Percentiles rank a stretch among this genome's conserved stretches.
Conservation (phyloP, 2,888 invertebrate species). For the Pachycephus smyrnensis region DNA sequence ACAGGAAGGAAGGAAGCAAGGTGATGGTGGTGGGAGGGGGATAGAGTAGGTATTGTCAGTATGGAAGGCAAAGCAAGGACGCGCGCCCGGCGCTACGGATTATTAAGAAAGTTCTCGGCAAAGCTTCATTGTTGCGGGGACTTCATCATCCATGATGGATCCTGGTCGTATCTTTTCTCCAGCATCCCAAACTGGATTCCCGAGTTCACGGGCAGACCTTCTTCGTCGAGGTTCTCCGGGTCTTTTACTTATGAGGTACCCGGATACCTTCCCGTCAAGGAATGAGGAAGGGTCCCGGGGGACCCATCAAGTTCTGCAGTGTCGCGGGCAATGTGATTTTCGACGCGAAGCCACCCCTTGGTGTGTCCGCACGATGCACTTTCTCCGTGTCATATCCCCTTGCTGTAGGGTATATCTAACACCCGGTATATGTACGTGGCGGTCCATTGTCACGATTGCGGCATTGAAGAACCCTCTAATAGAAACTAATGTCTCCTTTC, state of each 20-base stretch:
- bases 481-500: slow-evolving; percentile 12
- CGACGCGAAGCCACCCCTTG: too few relatives aligned
- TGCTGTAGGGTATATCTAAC: too few relatives aligned
- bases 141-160: slow-evolving; percentile 37
- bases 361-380: too few relatives aligned
- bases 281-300: background rate
- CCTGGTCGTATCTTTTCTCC: slow-evolving; percentile 23
- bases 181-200: background rate
- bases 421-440: too few relatives aligned
- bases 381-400: too few relatives aligned
- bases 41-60: too few relatives aligned
- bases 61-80: background rate
- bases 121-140: slow-evolving; percentile 21
- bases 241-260: too few relatives aligned
- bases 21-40: slow-evolving; percentile 11
- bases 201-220: too few relatives aligned
- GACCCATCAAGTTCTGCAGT: slow-evolving; percentile 23
- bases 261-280: too few relatives aligned
- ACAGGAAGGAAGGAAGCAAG: slow-evolving; percentile 12
- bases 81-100: background rate
- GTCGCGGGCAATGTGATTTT: slow-evolving; percentile 5
- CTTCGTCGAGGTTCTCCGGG: too few relatives aligned
- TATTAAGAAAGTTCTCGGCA: slow-evolving; percentile 9
- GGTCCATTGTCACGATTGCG: too few relatives aligned
- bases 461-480: background rate